Percentiles rank a stretch among this genome's conserved stretches.
These are phyloP conservation scores for Xiphophorus hellerii DNA, from an alignment of 2,113 vertebrate species.

Conservation along the genomic window DNA sequence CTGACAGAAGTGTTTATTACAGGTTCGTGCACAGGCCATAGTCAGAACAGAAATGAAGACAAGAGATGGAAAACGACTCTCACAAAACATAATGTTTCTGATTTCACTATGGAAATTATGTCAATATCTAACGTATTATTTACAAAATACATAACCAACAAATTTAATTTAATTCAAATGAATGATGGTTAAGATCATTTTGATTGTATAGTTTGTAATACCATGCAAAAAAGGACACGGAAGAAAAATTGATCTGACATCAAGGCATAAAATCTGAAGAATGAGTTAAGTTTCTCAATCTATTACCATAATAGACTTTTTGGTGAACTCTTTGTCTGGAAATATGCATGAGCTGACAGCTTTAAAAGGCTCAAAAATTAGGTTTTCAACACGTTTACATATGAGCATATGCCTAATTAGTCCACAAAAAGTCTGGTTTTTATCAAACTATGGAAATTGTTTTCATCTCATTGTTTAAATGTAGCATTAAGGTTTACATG, in stretches of 20 bases:
- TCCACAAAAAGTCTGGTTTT: neutral
- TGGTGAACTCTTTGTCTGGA: neutral
- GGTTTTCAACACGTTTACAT: neutral
- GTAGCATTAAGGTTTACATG: neutral
- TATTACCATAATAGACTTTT: neutral
- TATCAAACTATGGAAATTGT: neutral
- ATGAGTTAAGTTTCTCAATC: too few species aligned
- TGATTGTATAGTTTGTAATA: too few species aligned
- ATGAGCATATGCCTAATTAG: neutral
- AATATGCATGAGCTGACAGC: too few species aligned
- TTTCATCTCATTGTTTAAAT: neutral
- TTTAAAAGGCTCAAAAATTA: too few species aligned
- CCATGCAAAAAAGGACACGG: too few species aligned
- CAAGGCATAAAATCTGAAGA: too few species aligned
- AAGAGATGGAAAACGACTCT: conserved; percentile 8
- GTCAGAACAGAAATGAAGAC: conserved; percentile 57
- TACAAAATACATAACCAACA: too few species aligned
- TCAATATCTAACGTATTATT: too few species aligned
- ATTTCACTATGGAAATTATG: neutral
- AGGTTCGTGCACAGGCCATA: conserved; percentile 22
- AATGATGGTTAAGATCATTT: too few species aligned
- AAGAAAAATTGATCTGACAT: too few species aligned
- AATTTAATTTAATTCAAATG: too few species aligned
- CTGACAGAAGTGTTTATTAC: neutral
- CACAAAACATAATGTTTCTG: neutral